phyloP scores from a whole-genome alignment of 2,113 vertebrate genomes.

The Acrocephalus arundinaceus region DNA sequence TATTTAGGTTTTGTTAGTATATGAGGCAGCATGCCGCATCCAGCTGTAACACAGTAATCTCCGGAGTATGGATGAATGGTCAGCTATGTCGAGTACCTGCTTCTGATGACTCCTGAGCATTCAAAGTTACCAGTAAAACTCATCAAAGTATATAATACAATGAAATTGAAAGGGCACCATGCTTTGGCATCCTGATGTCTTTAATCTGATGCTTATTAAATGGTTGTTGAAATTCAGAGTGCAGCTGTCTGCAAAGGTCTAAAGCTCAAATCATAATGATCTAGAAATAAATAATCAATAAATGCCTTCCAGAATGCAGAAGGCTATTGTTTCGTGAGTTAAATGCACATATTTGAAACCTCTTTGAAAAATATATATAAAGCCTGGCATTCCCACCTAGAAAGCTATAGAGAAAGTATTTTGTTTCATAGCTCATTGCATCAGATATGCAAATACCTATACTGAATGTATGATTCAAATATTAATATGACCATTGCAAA shows the following conservation, averaged over 20 bases:
- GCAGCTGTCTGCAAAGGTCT: not conserved
- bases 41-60: not conserved
- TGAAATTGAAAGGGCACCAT: not conserved
- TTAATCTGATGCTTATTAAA: not conserved
- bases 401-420: not conserved
- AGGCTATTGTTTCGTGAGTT: not conserved
- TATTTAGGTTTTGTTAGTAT: not conserved
- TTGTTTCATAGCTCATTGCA: not conserved
- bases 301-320: not conserved
- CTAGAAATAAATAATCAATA: not conserved
- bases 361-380: not conserved
- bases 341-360: not conserved
- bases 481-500: not conserved
- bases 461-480: not conserved
- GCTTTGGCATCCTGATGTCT: not conserved
- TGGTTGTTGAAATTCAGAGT: not conserved
- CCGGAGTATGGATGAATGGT: not conserved
- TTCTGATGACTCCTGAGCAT: not conserved
- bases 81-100: not conserved
- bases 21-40: fast-evolving
- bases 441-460: not conserved
- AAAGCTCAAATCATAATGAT: not conserved
- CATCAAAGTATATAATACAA: not conserved
- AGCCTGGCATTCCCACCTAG: not conserved
- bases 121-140: not conserved